phyloP scores from a whole-genome alignment of 2,113 vertebrate species.

The Planiliza haematocheilus region DNA sequence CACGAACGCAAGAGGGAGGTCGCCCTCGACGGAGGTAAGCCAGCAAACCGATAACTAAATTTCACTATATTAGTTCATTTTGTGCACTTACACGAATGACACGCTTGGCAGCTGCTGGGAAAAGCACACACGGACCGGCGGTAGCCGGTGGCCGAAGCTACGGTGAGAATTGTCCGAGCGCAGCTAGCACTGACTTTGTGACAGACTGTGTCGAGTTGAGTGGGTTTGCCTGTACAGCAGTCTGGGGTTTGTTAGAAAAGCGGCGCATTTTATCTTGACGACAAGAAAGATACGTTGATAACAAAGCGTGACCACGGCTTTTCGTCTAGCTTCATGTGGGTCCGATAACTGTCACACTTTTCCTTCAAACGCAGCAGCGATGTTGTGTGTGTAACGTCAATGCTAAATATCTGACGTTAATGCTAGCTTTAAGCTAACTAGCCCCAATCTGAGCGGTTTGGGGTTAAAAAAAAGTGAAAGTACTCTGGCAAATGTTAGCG shows the following conservation, averaged over 20 bases:
- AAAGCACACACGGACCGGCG: conserved; percentile 7
- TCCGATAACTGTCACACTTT: conserved; percentile 42
- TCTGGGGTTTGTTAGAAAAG: conserved; percentile 63
- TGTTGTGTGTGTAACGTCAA: conserved; percentile 31
- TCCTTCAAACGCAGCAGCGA: background rate
- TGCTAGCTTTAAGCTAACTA: conserved; percentile 76
- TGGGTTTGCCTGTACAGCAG: conserved; percentile 57
- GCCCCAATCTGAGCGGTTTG: conserved; percentile 73
- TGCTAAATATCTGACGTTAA: conserved; percentile 55
- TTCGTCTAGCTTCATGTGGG: background rate
- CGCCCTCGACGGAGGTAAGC: conserved; percentile 80
- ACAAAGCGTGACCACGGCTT: conserved; percentile 24
- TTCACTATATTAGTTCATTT: conserved; percentile 49
- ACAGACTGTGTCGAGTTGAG: conserved; percentile 68
- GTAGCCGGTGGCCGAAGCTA: conserved; percentile 29
- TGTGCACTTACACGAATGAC: conserved; percentile 58
- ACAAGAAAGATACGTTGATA: conserved; percentile 17
- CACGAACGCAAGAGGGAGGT: conserved; percentile 77
- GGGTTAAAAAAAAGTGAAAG: conserved; percentile 74
- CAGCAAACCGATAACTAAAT: conserved; percentile 50
- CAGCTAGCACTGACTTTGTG: conserved; percentile 64
- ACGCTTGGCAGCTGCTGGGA: conserved; percentile 29
- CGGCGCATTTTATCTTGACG: conserved; percentile 29
- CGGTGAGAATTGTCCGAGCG: conserved; percentile 32
- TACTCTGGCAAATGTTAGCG: conserved; percentile 21